A percentile compares a stretch with the other conserved stretches of the same genome.
Evolutionary conservation across 2,113 vertebrate species (phyloP).

Genomic region (Seriola aureovittata): DNA sequence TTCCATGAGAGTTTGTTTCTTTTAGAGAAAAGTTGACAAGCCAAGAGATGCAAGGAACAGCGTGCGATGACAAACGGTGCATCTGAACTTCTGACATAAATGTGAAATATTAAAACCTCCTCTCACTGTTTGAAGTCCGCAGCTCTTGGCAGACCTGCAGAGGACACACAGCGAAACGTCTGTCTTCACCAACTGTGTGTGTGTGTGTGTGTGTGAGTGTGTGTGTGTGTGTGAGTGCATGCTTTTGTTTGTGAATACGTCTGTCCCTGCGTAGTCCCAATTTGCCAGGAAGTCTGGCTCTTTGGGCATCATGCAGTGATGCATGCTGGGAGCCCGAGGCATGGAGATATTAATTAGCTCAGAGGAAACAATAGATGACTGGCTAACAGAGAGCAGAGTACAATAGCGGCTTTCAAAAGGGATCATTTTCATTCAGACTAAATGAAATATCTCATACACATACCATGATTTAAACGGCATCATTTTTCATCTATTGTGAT

Average conservation of each 20-base stretch:
- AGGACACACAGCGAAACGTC: conserved; percentile 42
- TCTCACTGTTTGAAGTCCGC: conserved; percentile 32
- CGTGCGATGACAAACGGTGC: conserved; percentile 5
- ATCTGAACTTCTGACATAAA: conserved; percentile 30
- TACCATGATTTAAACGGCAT: background rate
- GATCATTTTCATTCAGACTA: conserved; percentile 4
- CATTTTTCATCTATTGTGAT: background rate
- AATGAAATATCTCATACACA: conserved; percentile 24
- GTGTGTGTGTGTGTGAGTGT: conserved; percentile 6
- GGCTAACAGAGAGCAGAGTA: conserved; percentile 19
- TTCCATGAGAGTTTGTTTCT: background rate
- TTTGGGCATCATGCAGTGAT: conserved; percentile 67
- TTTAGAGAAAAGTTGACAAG: background rate
- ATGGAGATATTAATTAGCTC: conserved; percentile 70
- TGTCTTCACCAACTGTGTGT: conserved; percentile 25
- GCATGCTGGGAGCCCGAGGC: conserved; percentile 75
- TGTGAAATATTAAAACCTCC: conserved; percentile 46
- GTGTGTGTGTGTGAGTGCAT: background rate
- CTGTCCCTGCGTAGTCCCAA: conserved; percentile 41
- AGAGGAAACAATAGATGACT: conserved; percentile 57
- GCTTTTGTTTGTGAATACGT: conserved; percentile 26
- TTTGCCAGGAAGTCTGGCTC: conserved; percentile 73
- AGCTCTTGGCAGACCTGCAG: conserved; percentile 37
- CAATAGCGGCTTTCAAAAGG: conserved; percentile 30
- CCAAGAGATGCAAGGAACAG: conserved; percentile 8